These are phyloP conservation scores for Nothura maculosa DNA, from an alignment of 2,797 vertebrate genomes.

Conservation along the genomic window DNA sequence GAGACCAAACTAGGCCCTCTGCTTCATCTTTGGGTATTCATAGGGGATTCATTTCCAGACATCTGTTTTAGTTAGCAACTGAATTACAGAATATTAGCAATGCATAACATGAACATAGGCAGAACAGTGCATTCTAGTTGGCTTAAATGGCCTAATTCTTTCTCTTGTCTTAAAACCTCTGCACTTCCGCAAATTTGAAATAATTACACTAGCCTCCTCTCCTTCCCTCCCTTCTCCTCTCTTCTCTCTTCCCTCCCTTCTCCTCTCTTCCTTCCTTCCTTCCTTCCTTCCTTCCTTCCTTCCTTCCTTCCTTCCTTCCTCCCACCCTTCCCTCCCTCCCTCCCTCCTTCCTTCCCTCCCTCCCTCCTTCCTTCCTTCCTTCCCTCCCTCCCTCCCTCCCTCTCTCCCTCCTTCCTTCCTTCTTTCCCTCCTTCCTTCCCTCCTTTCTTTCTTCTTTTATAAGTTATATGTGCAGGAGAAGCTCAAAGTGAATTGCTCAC, in stretches of 20 bases:
- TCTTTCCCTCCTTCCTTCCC: too few relatives aligned
- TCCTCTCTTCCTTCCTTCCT: too few relatives aligned
- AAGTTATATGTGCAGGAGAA: background rate
- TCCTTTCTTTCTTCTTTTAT: background rate
- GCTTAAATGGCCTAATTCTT: background rate
- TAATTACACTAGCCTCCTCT: background rate
- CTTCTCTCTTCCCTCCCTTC: too few relatives aligned
- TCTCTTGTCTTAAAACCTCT: background rate
- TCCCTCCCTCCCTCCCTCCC: too few relatives aligned
- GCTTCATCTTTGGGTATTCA: background rate
- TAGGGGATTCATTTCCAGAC: background rate
- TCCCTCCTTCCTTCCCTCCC: too few relatives aligned
- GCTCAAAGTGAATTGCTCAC: background rate
- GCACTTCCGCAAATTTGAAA: background rate
- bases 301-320: too few relatives aligned
- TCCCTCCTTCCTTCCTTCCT: too few relatives aligned
- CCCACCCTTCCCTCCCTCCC: too few relatives aligned
- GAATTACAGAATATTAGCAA: background rate
- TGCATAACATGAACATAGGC: background rate
- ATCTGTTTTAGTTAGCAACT: background rate
- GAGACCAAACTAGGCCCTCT: background rate
- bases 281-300: too few relatives aligned
- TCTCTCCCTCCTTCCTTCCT: too few relatives aligned
- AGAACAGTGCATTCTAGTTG: background rate
- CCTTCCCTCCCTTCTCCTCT: too few relatives aligned